phyloP scores from a whole-genome alignment of 2,888 invertebrate species.

The Beris morrisii region DNA sequence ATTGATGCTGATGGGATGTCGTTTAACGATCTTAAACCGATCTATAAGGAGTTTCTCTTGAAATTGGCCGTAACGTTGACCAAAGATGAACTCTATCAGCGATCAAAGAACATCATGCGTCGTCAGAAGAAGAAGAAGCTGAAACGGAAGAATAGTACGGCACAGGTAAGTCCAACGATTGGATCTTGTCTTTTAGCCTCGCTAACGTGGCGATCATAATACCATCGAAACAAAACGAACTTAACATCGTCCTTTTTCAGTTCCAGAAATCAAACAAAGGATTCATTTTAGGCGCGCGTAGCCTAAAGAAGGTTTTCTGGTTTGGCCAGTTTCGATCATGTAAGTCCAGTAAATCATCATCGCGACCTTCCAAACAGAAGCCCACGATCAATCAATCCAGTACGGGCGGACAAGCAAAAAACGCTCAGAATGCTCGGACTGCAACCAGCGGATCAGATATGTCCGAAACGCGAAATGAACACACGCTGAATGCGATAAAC shows the following conservation, averaged over 20 bases:
- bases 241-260: background rate
- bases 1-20: slow-evolving; percentile 92
- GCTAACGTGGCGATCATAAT: no score
- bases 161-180: slow-evolving; percentile 50
- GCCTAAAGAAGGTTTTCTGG: slow-evolving; percentile 67
- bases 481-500: slow-evolving; percentile 62
- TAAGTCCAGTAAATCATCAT: slow-evolving; percentile 39
- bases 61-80: slow-evolving; percentile 86
- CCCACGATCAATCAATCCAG: slow-evolving; percentile 36
- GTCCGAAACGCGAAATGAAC: slow-evolving; percentile 63
- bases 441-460: slow-evolving; percentile 67
- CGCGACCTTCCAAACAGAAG: slow-evolving; percentile 41
- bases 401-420: slow-evolving; percentile 48
- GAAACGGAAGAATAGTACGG: slow-evolving; percentile 59
- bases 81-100: slow-evolving; percentile 88
- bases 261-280: slow-evolving; percentile 62
- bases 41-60: slow-evolving; percentile 85
- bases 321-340: slow-evolving; percentile 55
- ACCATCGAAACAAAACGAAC: background rate
- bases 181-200: no score
- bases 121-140: slow-evolving; percentile 74
- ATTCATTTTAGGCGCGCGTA: slow-evolving; percentile 63
- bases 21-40: slow-evolving; percentile 87
- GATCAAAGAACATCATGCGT: slow-evolving; percentile 87
- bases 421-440: slow-evolving; percentile 59